Percentiles rank a stretch among this genome's conserved stretches.
Conservation (phyloP, 1,140 invertebrate genomes). For the Reticulitermes speratus region DNA sequence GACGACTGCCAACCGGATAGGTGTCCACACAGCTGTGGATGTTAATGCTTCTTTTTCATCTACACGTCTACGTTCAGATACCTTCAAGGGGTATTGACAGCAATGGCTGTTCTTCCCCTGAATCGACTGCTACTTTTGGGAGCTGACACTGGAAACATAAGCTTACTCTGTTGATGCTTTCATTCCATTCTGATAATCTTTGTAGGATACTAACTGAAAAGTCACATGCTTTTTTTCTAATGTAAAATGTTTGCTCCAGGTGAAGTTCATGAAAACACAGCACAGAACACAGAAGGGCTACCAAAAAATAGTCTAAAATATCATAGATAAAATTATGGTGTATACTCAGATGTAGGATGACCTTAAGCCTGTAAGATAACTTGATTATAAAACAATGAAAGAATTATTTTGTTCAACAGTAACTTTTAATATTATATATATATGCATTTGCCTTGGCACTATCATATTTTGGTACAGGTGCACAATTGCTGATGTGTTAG, state of each 20-base stretch:
- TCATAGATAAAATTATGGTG: not conserved
- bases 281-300: not conserved
- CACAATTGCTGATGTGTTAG: no score
- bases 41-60: slow-evolving; percentile 74
- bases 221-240: not conserved
- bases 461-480: no score
- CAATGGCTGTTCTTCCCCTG: slow-evolving; percentile 82
- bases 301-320: not conserved
- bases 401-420: no score
- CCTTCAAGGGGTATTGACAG: slow-evolving; percentile 86
- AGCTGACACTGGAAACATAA: slow-evolving; percentile 86
- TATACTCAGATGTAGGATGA: not conserved
- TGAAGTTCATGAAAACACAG: not conserved
- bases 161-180: slow-evolving; percentile 70
- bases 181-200: not conserved
- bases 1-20: slow-evolving; percentile 86
- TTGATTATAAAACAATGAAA: no score
- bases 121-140: slow-evolving; percentile 86
- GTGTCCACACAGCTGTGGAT: slow-evolving; percentile 78
- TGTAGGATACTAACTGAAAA: not conserved
- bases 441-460: no score
- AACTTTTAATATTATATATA: no score
- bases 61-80: slow-evolving; percentile 82
- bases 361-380: no score
- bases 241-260: not conserved